Evolutionary conservation across 2,888 invertebrate genomes (phyloP), one percentile per base, ranked within the genome.

Genomic region (Amphipyra berbera): DNA sequence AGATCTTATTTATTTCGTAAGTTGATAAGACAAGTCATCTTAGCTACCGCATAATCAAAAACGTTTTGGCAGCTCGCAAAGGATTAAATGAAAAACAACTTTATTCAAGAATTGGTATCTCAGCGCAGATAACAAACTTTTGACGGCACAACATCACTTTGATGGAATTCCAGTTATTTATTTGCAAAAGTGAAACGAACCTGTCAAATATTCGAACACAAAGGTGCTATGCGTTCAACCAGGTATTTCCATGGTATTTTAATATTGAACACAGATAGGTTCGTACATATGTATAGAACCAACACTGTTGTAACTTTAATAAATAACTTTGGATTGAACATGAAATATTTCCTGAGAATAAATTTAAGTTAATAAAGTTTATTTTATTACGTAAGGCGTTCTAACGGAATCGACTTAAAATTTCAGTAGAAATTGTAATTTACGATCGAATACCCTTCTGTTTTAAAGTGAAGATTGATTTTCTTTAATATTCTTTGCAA

Each of bases 91-190:
- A 14, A 67, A 42, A 42, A 15, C 37, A 40, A 21, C 5, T 59
- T 48, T 38, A 30, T 66, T 60, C 6, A 76, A 54, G 45, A 46
- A 49, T 67, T 37, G 27, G 12, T 52, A 42, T 52, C 48, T 61
- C 47, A 12, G 15, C 9, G 14, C 8, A 40, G 47, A 44, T 59
- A 53, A 45, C 27, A 49, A 64, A 61, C 44, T 58, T 67, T 58
- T 47, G 47, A 48, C 30, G 57, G 46, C 41, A 41, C 35, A 49
- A 44, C 47, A 59, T 48, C 12, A 46, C 14, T 21, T 21, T 54
- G 14, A 61, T 59, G 72, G 61, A 58, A 76, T 79, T 62, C 50
- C 0, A 59, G 49, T 47, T 45, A 79, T 76, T 76, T 73, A 66
- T 68, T 65, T 60, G 42, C 15, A 46, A 50, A 63, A 73, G 53